Percentiles rank a stretch among this genome's conserved stretches.
These are phyloP conservation scores for Pseudomyrmex flavicornis DNA, from an alignment of 1,140 invertebrate genomes.

Conservation along the genomic window DNA sequence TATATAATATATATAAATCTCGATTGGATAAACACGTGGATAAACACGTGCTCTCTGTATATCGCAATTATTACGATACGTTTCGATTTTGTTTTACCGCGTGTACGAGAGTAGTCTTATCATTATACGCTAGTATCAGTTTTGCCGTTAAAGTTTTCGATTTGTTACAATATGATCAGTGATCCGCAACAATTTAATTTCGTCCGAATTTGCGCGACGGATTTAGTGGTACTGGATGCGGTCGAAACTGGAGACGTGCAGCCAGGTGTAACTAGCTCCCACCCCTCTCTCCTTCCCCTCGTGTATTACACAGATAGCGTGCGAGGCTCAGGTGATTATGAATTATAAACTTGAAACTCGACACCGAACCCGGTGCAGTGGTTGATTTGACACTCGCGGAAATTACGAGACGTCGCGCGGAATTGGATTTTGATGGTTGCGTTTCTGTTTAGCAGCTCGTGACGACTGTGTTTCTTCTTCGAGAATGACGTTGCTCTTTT, in stretches of 20 bases:
- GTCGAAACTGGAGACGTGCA: slow-evolving; percentile 42
- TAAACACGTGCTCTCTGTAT: neutral
- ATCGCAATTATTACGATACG: neutral
- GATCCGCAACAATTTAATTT: slow-evolving; percentile 47
- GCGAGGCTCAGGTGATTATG: slow-evolving; percentile 31
- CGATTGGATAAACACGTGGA: neutral
- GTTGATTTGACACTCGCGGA: neutral
- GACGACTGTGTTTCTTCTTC: slow-evolving; percentile 8
- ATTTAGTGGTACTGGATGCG: slow-evolving; percentile 45
- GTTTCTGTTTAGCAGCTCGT: neutral
- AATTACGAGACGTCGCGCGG: neutral
- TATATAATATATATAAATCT: neutral
- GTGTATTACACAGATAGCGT: neutral
- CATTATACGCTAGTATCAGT: neutral
- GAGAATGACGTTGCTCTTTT: slow-evolving; percentile 14
- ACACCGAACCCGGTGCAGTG: neutral
- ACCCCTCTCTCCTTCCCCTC: too few relatives aligned
- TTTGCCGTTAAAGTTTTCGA: neutral
- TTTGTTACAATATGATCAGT: slow-evolving; percentile 29
- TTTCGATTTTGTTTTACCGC: neutral
- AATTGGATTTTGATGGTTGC: slow-evolving; percentile 30
- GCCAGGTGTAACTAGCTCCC: slow-evolving; percentile 6
- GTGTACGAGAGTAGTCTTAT: neutral
- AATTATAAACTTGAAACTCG: slow-evolving; percentile 50
- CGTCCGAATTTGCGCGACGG: slow-evolving; percentile 21